phyloP scores from a whole-genome alignment of 2,888 invertebrate species.

The Caenorhabditis imperialis region DNA sequence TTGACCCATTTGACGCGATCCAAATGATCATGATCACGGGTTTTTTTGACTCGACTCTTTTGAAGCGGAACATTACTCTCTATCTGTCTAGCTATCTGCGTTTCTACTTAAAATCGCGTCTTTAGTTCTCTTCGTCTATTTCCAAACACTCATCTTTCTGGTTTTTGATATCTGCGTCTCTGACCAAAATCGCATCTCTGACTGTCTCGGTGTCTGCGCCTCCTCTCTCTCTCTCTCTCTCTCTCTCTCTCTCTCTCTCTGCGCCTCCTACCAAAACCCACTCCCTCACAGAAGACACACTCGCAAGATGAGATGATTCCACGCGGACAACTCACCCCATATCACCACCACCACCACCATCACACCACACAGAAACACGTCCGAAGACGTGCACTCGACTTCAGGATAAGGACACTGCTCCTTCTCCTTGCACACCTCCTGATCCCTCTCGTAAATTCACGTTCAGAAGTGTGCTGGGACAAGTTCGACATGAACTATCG shows the following conservation, averaged over 20 bases:
- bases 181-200: too few species aligned
- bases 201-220: too few species aligned
- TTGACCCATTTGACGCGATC: too few species aligned
- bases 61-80: too few species aligned
- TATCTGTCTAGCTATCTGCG: too few species aligned
- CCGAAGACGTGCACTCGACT: slow-evolving; percentile 26
- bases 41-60: too few species aligned
- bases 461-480: slow-evolving; percentile 78
- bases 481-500: slow-evolving; percentile 74
- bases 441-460: slow-evolving; percentile 35
- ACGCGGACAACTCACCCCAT: slow-evolving; percentile 20
- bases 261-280: background rate
- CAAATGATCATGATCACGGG: too few species aligned
- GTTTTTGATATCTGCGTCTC: too few species aligned
- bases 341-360: slow-evolving; percentile 4
- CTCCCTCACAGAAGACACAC: slow-evolving; percentile 12
- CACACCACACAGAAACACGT: background rate
- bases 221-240: slow-evolving; percentile 10
- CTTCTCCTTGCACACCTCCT: slow-evolving; percentile 7
- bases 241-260: background rate
- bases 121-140: too few species aligned
- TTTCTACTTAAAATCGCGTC: too few species aligned
- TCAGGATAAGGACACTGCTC: slow-evolving; percentile 36
- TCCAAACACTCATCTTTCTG: too few species aligned
- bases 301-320: slow-evolving; percentile 44